A percentile compares a stretch with the other conserved stretches of the same genome.
These are phyloP conservation scores for Pachydiplax longipennis DNA, from an alignment of 2,888 invertebrate species.

Conservation along the genomic window DNA sequence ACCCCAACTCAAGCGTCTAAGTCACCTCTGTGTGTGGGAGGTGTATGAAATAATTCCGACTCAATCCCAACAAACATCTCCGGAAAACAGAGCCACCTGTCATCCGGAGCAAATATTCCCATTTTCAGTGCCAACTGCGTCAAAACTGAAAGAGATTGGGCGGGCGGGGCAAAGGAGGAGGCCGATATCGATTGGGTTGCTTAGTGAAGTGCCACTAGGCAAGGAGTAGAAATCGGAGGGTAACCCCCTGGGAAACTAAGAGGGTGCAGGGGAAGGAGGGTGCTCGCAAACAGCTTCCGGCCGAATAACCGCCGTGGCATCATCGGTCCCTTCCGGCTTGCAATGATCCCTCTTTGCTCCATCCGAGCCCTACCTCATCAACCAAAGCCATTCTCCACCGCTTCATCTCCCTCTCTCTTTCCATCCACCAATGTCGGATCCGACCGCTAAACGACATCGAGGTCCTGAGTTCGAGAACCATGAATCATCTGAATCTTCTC, in stretches of 20 bases:
- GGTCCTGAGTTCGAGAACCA: too few species aligned
- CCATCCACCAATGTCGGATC: background rate
- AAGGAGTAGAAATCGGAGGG: background rate
- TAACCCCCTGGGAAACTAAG: slow-evolving; percentile 14
- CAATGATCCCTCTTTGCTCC: background rate
- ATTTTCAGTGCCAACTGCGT: slow-evolving; percentile 18
- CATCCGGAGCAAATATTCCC: slow-evolving; percentile 41
- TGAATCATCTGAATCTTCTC: too few species aligned
- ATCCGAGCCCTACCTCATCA: background rate
- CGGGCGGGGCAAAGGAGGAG: background rate
- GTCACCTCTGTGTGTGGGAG: too few species aligned
- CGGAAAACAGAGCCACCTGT: slow-evolving; percentile 43
- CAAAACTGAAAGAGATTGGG: background rate
- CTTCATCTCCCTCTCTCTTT: background rate
- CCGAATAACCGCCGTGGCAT: slow-evolving; percentile 38
- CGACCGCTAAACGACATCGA: too few species aligned
- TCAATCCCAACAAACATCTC: slow-evolving; percentile 32
- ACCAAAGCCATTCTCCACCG: slow-evolving; percentile 19
- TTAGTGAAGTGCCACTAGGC: slow-evolving; percentile 24
- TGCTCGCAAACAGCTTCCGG: slow-evolving; percentile 40
- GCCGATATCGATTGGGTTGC: slow-evolving; percentile 17
- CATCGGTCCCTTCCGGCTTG: slow-evolving; percentile 32
- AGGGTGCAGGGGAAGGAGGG: background rate
- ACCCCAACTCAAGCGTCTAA: too few species aligned
- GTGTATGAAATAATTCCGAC: slow-evolving; percentile 33